phyloP scores from a whole-genome alignment of 2,797 vertebrate genomes.

The Tragelaphus eurycerus region DNA sequence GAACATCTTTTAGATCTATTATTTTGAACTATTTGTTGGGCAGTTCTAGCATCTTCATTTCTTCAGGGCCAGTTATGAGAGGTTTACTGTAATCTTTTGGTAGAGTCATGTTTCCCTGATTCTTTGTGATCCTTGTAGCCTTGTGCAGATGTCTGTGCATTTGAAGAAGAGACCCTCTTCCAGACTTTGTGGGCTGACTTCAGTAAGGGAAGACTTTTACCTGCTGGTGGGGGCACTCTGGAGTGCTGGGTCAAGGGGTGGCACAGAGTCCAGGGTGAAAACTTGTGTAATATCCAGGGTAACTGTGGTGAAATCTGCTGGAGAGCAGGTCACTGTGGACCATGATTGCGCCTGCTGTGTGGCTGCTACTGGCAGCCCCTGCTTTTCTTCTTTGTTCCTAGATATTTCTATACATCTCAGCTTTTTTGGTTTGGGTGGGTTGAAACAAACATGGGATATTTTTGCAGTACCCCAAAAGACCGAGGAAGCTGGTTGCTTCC shows the following conservation, averaged over 20 bases:
- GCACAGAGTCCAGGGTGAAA: neutral
- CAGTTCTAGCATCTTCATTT: neutral
- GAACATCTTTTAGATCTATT: neutral
- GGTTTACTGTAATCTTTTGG: neutral
- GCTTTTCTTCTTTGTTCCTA: neutral
- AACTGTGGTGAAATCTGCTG: neutral
- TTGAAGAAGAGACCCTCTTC: neutral
- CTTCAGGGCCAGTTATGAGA: neutral
- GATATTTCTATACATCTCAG: neutral
- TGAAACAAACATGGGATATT: neutral
- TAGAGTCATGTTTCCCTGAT: neutral
- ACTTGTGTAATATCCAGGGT: neutral
- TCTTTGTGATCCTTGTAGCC: neutral
- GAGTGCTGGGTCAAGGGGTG: neutral
- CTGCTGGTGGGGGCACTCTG: neutral
- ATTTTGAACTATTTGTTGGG: neutral
- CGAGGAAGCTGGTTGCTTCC: neutral
- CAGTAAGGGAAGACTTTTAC: neutral
- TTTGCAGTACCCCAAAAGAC: neutral
- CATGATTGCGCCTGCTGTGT: neutral
- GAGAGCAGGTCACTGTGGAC: neutral
- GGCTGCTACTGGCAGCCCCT: neutral
- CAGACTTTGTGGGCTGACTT: neutral
- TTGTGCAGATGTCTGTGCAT: neutral
- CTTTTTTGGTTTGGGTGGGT: neutral